A percentile compares a stretch with the other conserved stretches of the same genome.
Evolutionary conservation across 37 sponge, comb jelly and placozoan genomes (phyloP).

Genomic region (Halichondria panicea): DNA sequence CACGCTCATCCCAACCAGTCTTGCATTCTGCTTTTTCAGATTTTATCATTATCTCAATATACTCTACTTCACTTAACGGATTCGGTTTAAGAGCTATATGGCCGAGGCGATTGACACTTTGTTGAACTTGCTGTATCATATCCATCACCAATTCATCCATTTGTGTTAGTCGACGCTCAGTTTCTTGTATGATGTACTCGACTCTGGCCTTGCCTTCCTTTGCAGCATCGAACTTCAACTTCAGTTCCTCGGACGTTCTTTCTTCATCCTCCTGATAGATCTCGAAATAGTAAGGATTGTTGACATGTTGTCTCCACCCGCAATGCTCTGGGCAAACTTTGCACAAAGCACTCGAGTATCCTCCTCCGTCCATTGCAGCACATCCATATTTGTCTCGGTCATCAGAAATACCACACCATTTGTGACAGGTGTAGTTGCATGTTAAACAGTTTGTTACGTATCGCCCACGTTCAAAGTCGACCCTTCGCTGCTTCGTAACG

Average conservation of each 20-base stretch:
- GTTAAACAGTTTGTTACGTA: slow-evolving; percentile 72
- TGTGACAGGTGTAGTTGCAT: slow-evolving; percentile 80
- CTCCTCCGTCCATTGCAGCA: slow-evolving; percentile 58
- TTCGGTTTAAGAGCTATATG: slow-evolving; percentile 80
- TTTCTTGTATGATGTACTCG: slow-evolving; percentile 30
- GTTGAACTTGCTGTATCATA: slow-evolving; percentile 13
- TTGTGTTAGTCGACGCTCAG: slow-evolving; percentile 15
- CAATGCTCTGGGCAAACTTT: slow-evolving; percentile 63
- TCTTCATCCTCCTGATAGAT: slow-evolving; percentile 39
- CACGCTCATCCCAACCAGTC: slow-evolving; percentile 40
- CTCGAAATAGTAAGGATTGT: slow-evolving; percentile 58
- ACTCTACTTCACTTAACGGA: slow-evolving; percentile 61
- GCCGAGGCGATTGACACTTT: slow-evolving; percentile 29
- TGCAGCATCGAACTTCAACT: slow-evolving; percentile 45
- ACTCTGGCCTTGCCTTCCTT: slow-evolving; percentile 9
- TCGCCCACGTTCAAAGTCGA: slow-evolving; percentile 31
- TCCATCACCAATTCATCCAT: slow-evolving; percentile 12
- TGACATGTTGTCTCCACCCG: slow-evolving; percentile 59
- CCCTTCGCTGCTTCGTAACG: slow-evolving; percentile 20
- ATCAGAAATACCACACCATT: slow-evolving; percentile 36
- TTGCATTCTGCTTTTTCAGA: slow-evolving; percentile 51
- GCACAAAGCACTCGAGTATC: slow-evolving; percentile 28
- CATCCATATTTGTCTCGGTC: slow-evolving; percentile 63
- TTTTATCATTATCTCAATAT: slow-evolving; percentile 64
- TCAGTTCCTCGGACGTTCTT: slow-evolving; percentile 58